A percentile compares a stretch with the other conserved stretches of the same genome.
phyloP scores from a whole-genome alignment of 2,113 vertebrate species.

The Mola mola region DNA sequence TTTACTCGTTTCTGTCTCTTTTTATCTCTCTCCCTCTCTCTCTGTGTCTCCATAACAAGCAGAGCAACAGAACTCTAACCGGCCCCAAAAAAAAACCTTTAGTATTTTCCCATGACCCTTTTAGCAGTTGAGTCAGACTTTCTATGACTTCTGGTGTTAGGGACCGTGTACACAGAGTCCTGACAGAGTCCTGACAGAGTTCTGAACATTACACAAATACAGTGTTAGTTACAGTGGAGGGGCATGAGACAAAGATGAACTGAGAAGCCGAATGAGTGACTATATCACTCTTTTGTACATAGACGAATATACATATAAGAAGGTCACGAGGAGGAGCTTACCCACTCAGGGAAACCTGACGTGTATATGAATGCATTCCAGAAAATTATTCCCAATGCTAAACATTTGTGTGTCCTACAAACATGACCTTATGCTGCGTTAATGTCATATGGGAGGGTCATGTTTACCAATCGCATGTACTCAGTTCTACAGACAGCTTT shows the following conservation, averaged over 20 bases:
- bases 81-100: slow-evolving; percentile 11
- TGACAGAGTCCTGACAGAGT: not conserved
- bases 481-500: no score
- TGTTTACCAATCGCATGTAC: no score
- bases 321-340: not conserved
- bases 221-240: not conserved
- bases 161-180: not conserved
- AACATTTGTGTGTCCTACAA: slow-evolving; percentile 27
- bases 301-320: no score
- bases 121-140: slow-evolving; percentile 18
- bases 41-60: slow-evolving; percentile 11
- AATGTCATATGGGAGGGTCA: no score
- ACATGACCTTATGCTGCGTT: not conserved
- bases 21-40: no score
- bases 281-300: no score
- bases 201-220: not conserved
- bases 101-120: slow-evolving; percentile 60
- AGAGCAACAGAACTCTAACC: slow-evolving; percentile 9
- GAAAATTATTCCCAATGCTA: slow-evolving; percentile 5
- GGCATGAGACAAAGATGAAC: not conserved
- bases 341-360: not conserved
- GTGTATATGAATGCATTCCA: not conserved
- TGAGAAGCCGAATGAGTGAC: no score
- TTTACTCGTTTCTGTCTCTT: no score
- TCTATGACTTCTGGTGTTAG: slow-evolving; percentile 13